Evolutionary conservation across 2,888 invertebrate species (phyloP).

Genomic region (Drosophila infuscata): DNA sequence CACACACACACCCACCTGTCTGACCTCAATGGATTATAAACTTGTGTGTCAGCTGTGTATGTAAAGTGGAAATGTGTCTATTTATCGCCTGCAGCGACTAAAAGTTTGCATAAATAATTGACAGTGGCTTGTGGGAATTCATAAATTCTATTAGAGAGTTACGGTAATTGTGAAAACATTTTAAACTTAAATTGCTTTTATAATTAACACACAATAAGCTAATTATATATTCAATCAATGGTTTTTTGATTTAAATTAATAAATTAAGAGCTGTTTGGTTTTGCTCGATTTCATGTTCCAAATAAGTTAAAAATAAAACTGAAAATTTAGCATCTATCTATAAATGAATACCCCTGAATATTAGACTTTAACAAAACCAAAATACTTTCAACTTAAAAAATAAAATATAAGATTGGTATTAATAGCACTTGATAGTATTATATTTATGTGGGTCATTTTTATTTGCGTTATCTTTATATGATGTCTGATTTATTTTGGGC

Average conservation of each 20-base stretch:
- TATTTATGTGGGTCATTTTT: conserved; percentile 14
- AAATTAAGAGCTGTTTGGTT: neutral
- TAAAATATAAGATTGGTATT: neutral
- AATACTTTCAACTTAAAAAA: neutral
- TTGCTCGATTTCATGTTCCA: neutral
- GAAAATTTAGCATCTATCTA: neutral
- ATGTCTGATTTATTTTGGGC: conserved; percentile 24
- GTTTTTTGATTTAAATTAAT: neutral
- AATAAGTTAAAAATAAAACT: neutral
- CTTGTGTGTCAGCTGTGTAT: conserved; percentile 46
- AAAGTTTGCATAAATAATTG: conserved; percentile 43
- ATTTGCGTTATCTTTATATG: conserved; percentile 8
- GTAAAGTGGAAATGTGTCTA: conserved; percentile 60
- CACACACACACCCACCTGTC: conserved; percentile 16
- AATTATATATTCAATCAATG: neutral
- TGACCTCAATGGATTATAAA: conserved; percentile 65
- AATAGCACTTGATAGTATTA: neutral
- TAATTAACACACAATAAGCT: neutral
- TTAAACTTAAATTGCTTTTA: neutral
- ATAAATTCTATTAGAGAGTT: conserved; percentile 3
- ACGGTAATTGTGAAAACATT: neutral
- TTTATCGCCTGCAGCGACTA: conserved; percentile 25
- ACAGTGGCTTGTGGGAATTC: conserved; percentile 22
- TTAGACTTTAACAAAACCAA: neutral
- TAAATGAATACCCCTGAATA: no score